Evolutionary conservation across 2,797 vertebrate genomes (phyloP).

Genomic region (Monodelphis domestica): DNA sequence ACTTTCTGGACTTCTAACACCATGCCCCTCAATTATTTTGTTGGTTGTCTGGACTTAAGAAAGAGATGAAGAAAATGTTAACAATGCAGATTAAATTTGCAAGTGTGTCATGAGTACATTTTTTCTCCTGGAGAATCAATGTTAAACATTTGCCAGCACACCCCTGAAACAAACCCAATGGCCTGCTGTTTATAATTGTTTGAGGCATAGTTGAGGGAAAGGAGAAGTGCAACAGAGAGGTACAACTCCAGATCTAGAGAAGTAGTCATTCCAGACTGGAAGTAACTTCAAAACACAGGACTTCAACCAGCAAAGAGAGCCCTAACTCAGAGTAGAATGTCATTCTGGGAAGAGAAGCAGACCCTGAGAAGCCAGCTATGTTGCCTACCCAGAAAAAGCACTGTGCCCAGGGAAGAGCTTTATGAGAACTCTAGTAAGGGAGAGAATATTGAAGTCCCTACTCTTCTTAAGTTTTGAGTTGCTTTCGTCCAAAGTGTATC

Average conservation of each 20-base stretch:
- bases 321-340: background rate
- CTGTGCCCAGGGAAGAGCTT: background rate
- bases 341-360: background rate
- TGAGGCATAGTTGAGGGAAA: background rate
- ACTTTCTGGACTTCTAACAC: background rate
- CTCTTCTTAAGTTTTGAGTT: background rate
- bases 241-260: background rate
- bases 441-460: background rate
- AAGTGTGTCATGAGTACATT: no score
- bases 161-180: background rate
- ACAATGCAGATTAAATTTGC: no score
- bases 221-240: background rate
- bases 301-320: background rate
- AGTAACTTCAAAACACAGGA: background rate
- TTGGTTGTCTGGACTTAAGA: background rate
- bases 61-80: background rate
- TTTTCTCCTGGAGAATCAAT: no score
- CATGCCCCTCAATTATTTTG: background rate
- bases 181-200: background rate
- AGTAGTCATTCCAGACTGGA: background rate
- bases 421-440: background rate
- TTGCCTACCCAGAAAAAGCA: background rate
- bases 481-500: no score
- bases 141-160: no score
- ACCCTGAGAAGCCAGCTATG: background rate